Evolutionary conservation across 2,797 vertebrate genomes (phyloP).

Genomic region (Myripristis jacobus): DNA sequence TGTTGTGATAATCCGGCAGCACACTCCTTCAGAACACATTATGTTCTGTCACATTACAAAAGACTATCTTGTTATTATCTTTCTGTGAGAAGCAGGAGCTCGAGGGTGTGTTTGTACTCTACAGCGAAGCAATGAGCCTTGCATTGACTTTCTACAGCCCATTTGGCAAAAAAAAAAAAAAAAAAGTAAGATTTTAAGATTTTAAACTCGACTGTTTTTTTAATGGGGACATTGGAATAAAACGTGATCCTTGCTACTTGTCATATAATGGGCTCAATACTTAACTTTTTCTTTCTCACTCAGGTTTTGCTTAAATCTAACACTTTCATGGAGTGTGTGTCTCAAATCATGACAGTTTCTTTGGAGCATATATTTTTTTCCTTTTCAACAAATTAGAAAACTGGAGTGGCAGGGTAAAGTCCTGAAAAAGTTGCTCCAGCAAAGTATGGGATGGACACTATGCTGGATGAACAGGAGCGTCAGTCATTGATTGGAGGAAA

Average conservation of each 20-base stretch:
- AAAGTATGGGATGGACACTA: conserved; percentile 17
- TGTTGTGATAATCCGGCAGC: conserved; percentile 14
- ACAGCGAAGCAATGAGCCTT: conserved; percentile 61
- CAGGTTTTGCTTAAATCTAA: neutral
- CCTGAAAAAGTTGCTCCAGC: conserved; percentile 8
- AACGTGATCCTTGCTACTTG: conserved; percentile 1
- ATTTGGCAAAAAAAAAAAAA: conserved; percentile 62
- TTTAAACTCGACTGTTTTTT: conserved; percentile 51
- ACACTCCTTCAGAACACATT: conserved; percentile 44
- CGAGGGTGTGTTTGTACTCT: conserved; percentile 50
- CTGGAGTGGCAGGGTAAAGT: conserved; percentile 12
- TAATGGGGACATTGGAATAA: conserved; percentile 21
- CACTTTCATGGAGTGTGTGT: too few species aligned
- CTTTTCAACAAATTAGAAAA: conserved; percentile 33
- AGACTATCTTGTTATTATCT: conserved; percentile 50
- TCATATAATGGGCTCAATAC: neutral
- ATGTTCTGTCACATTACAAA: conserved; percentile 47
- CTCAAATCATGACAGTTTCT: neutral
- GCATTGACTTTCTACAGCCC: conserved; percentile 53
- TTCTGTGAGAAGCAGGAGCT: conserved; percentile 41
- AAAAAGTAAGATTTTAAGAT: too few species aligned
- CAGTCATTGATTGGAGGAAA: conserved; percentile 35
- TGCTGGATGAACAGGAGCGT: conserved; percentile 26
- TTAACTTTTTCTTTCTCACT: neutral
- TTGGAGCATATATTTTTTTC: conserved; percentile 9